phyloP scores from a whole-genome alignment of 2,797 vertebrate species.

The Chelmon rostratus region DNA sequence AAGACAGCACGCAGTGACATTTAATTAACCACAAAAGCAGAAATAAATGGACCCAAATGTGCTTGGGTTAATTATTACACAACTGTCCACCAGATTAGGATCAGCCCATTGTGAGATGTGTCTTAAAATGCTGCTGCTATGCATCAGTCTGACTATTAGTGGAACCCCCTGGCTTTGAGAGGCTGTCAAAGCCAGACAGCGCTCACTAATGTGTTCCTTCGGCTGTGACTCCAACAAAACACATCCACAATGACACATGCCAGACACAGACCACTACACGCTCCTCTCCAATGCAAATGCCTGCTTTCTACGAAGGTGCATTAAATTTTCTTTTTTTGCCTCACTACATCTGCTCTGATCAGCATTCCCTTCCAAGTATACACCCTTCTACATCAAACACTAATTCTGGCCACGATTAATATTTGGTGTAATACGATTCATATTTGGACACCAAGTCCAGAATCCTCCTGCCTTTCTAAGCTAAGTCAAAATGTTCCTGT shows the following conservation, averaged over 20 bases:
- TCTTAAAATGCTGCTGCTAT: constrained; percentile 73
- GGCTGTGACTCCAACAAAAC: constrained; percentile 63
- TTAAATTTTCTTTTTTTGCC: constrained; percentile 27
- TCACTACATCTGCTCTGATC: constrained; percentile 24
- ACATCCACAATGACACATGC: constrained; percentile 76
- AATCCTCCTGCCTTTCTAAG: background rate
- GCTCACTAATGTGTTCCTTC: constrained; percentile 52
- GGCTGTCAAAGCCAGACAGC: constrained; percentile 82
- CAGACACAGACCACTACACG: constrained; percentile 76
- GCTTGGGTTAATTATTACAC: constrained; percentile 48
- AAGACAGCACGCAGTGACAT: constrained; percentile 49
- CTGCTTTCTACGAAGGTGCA: constrained; percentile 32
- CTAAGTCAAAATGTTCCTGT: background rate
- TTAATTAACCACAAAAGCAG: constrained; percentile 51
- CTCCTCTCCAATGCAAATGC: constrained; percentile 30
- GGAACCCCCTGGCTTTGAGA: constrained; percentile 56
- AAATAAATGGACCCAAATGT: constrained; percentile 20
- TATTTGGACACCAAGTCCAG: background rate
- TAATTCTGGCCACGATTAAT: background rate
- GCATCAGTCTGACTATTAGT: constrained; percentile 25
- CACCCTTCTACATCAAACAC: background rate
- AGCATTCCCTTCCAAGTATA: constrained; percentile 7
- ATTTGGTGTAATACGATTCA: background rate
- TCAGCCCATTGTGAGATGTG: constrained; percentile 61
- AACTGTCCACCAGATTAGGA: constrained; percentile 24